phyloP scores from a whole-genome alignment of 2,113 vertebrate genomes.

The Hippocampus zosterae region DNA sequence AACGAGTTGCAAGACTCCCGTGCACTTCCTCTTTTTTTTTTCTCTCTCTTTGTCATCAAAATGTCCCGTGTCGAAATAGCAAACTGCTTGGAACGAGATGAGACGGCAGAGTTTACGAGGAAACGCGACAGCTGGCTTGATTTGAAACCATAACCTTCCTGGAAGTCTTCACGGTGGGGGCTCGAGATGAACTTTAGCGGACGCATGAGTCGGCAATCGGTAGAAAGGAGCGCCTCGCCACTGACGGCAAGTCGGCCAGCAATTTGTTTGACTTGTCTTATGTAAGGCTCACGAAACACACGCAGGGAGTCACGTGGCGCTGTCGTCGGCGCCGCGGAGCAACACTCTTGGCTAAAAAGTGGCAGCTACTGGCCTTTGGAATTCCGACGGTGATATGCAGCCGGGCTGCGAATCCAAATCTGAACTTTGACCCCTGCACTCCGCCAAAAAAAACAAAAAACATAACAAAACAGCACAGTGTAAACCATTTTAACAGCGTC shows the following conservation, averaged over 20 bases:
- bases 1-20: conserved; percentile 51
- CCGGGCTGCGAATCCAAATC: too few species aligned
- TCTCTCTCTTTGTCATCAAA: conserved; percentile 22
- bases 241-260: background rate
- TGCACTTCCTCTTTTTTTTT: conserved; percentile 61
- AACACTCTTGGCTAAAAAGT: background rate
- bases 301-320: background rate
- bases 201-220: background rate
- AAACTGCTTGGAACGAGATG: conserved; percentile 7
- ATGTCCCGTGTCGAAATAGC: conserved; percentile 4
- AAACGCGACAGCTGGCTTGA: background rate
- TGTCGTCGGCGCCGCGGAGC: background rate
- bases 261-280: conserved; percentile 13
- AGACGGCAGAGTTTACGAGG: background rate
- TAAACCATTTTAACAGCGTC: background rate
- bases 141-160: background rate
- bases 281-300: conserved; percentile 15
- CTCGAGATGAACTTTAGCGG: background rate
- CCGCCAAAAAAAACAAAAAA: too few species aligned
- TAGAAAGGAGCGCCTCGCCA: background rate
- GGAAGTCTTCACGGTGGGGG: background rate
- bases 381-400: too few species aligned
- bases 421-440: too few species aligned
- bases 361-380: too few species aligned
- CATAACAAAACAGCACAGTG: too few species aligned